phyloP scores from a whole-genome alignment of 1,140 invertebrate genomes.

The Trichonephila clavata region DNA sequence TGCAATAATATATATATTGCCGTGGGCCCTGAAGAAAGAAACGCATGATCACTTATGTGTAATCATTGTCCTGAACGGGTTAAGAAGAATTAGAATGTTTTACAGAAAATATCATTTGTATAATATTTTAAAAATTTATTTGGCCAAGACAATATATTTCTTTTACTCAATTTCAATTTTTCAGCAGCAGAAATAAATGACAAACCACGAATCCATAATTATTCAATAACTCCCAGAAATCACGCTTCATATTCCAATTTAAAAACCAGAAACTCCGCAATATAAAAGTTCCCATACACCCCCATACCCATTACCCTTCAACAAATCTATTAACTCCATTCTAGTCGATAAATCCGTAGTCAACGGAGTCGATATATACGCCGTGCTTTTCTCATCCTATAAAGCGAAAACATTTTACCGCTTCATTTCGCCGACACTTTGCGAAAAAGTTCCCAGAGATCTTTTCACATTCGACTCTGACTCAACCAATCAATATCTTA shows the following conservation, averaged over 20 bases:
- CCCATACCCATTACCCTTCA: neutral
- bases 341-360: conserved; percentile 1
- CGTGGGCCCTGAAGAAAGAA: too few species aligned
- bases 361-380: neutral
- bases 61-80: too few species aligned
- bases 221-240: too few species aligned
- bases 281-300: neutral
- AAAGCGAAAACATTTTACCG: conserved; percentile 41
- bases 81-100: too few species aligned
- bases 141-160: too few species aligned
- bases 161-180: too few species aligned
- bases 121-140: too few species aligned
- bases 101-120: too few species aligned
- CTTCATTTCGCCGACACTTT: conserved; percentile 38
- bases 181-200: too few species aligned
- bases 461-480: conserved; percentile 6
- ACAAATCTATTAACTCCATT: neutral
- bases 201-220: too few species aligned
- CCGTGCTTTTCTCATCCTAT: neutral
- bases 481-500: conserved; percentile 17
- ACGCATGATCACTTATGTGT: too few species aligned
- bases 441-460: neutral
- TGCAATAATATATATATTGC: too few species aligned
- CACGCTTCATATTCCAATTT: neutral
- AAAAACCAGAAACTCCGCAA: neutral